A percentile compares a stretch with the other conserved stretches of the same genome.
Conservation (phyloP, 2,797 vertebrate species). For the Chiloscyllium punctatum region DNA sequence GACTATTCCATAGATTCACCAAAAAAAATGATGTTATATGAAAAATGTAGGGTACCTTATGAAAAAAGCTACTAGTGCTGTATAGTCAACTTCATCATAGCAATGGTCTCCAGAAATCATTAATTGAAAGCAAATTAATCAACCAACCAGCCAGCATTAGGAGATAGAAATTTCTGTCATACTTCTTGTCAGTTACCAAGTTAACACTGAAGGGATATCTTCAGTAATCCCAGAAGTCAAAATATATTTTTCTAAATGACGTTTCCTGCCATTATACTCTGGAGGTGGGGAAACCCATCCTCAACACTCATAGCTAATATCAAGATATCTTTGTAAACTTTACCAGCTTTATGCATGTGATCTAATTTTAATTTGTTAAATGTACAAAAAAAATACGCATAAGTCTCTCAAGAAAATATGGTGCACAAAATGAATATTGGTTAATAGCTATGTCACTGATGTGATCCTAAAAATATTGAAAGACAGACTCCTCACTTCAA, state of each 20-base stretch:
- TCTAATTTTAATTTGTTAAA: background rate
- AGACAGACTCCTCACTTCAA: background rate
- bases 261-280: background rate
- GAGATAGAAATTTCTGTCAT: background rate
- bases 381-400: background rate
- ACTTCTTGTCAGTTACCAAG: background rate
- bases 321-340: background rate
- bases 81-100: background rate
- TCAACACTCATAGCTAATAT: background rate
- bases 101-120: background rate
- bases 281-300: background rate
- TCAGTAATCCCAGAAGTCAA: background rate
- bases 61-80: background rate
- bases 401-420: background rate
- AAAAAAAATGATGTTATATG: no score
- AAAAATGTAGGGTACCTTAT: background rate
- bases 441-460: background rate
- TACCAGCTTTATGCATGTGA: background rate
- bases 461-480: background rate
- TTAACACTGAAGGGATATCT: background rate
- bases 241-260: background rate
- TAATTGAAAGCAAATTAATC: background rate
- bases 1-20: background rate
- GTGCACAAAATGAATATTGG: background rate
- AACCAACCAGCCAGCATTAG: background rate